Evolutionary conservation across 2,113 vertebrate genomes (phyloP), one percentile per base, ranked within the genome.

Genomic region (Pleuronectes platessa): DNA sequence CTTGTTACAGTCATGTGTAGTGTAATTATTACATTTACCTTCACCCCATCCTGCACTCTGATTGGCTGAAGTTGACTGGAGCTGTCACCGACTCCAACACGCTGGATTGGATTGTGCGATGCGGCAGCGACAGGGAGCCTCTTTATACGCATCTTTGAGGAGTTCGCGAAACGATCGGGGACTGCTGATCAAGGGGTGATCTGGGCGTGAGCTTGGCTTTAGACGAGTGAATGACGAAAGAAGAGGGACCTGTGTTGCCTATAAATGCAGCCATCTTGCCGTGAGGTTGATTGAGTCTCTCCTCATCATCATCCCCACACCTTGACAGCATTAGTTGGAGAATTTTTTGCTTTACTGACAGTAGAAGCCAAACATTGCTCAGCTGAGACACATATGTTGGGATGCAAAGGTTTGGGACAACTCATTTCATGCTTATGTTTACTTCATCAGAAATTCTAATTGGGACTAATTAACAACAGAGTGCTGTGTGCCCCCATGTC

Each of bases 381-480:
- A 61, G 66, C 1, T 15, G 85, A 83, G 69, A 75, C 68, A 78
- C 66, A 73, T 73, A 70, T 79, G 81, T 84, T 76, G n/a, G 26
- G 42, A 77, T 64, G 61, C 71, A 84, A 87, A 88, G 80, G 64
- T 81, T 87, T 79, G 18, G 60, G 55, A 56, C 67, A 87, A 83
- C 83, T 86, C 76, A 88, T 88, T 89, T 89, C 80, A 86, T 88
- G 79, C 75, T 68, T 67, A 71, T 89, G 89, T 92, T 92, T 89
- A 88, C 74, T 76, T 82, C 82, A 86, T 87, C 82, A 79, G 26
- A 68, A 82, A 78, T 89, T 85, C 59, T 86, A 88, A 89, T 87
- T 92, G 53, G 60, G 81, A 74, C 62, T 82, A 86, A 87, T 86
- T 88, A 83, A 86, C 65, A 78, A 68, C 65, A 73, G 45, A 35